These are phyloP conservation scores for Cyrtonyx montezumae DNA, from an alignment of 2,113 vertebrate species.

Conservation along the genomic window DNA sequence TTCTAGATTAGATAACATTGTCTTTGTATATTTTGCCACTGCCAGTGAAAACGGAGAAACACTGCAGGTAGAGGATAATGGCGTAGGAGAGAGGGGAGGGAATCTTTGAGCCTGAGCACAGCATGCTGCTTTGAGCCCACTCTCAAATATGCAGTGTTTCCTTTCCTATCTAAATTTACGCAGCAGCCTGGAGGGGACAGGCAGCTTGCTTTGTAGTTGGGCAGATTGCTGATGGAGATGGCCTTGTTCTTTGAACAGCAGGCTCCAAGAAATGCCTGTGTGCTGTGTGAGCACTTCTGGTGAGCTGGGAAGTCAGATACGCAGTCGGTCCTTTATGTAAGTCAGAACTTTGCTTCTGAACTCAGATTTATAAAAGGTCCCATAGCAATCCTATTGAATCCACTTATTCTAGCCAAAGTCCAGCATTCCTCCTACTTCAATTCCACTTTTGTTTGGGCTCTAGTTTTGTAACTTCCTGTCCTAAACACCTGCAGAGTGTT, in stretches of 20 bases:
- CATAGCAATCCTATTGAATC: neutral
- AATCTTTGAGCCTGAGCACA: neutral
- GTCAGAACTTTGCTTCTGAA: neutral
- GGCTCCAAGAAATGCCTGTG: neutral
- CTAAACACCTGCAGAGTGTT: neutral
- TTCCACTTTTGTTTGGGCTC: neutral
- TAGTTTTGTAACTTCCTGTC: neutral
- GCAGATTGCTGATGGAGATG: rapidly evolving
- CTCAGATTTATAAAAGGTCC: neutral
- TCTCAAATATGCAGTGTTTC: rapidly evolving
- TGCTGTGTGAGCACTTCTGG: rapidly evolving
- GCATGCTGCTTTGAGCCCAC: neutral
- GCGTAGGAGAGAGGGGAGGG: neutral
- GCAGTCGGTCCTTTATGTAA: neutral
- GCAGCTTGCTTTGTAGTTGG: neutral
- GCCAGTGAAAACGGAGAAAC: neutral
- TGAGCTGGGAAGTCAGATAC: neutral
- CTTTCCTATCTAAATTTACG: neutral
- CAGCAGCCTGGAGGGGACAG: neutral
- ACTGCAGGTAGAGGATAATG: rapidly evolving
- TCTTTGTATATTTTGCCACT: neutral
- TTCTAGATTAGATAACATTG: neutral
- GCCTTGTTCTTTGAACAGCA: no score
- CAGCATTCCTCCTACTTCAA: neutral
- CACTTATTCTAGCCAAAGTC: neutral